phyloP scores from a whole-genome alignment of 2,888 invertebrate species.

The Micoletzkya japonica region DNA sequence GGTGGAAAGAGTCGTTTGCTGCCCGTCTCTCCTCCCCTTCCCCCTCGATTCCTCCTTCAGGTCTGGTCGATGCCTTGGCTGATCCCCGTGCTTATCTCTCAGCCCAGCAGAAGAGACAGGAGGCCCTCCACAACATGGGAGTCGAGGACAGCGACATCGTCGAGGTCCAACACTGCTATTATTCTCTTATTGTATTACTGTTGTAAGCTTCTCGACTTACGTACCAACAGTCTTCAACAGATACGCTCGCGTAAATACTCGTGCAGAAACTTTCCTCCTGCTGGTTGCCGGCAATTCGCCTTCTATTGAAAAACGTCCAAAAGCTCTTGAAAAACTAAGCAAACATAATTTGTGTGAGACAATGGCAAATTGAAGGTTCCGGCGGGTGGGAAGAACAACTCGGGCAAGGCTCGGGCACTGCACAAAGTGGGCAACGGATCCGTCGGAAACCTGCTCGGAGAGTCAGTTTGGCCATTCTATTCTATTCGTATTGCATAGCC shows the following conservation, averaged over 20 bases:
- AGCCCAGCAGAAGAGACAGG: constrained; percentile 70
- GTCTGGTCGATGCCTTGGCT: constrained; percentile 95
- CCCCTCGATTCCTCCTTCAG: constrained; percentile 66
- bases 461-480: constrained; percentile 28
- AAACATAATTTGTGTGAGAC: no score
- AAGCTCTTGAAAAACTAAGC: no score
- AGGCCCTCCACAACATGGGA: constrained; percentile 62
- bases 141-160: constrained; percentile 62
- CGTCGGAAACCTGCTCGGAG: constrained; percentile 34
- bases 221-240: not conserved
- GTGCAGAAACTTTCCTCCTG: no score
- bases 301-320: no score
- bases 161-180: constrained; percentile 33
- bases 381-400: constrained; percentile 24
- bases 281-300: not conserved
- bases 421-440: constrained; percentile 35
- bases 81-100: constrained; percentile 90
- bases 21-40: no score
- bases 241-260: no score
- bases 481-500: no score
- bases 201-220: not conserved
- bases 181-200: not conserved
- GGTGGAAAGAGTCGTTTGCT: not conserved
- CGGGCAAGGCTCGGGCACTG: constrained; percentile 30
- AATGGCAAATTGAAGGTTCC: constrained; percentile 31